These are phyloP conservation scores for Penaeus vannamei DNA, from an alignment of 1,140 invertebrate species.

Conservation along the genomic window DNA sequence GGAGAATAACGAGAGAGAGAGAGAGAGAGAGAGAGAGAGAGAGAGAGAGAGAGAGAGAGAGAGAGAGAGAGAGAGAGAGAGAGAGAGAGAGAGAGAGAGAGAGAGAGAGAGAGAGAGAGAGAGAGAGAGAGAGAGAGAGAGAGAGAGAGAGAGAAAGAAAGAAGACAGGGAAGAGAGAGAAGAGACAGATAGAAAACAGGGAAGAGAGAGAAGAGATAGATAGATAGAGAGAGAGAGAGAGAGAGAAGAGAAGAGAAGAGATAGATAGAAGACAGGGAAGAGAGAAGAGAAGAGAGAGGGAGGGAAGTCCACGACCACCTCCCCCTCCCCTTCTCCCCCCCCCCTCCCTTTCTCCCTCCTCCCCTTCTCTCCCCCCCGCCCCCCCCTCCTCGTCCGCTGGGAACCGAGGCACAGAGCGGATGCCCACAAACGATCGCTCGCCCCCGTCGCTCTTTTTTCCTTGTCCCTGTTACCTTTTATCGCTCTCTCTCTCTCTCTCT, in stretches of 20 bases:
- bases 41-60: constrained; percentile 33
- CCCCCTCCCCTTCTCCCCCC: background rate
- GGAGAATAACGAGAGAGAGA: constrained; percentile 33
- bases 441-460: too few species aligned
- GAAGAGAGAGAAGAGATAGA: background rate
- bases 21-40: constrained; percentile 33
- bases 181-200: background rate
- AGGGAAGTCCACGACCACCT: background rate
- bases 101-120: background rate
- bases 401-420: too few species aligned
- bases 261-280: background rate
- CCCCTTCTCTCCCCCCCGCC: too few species aligned
- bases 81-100: background rate
- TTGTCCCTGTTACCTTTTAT: too few species aligned
- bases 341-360: too few species aligned
- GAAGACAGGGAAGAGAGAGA: background rate
- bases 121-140: background rate
- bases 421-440: too few species aligned
- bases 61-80: background rate
- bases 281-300: background rate
- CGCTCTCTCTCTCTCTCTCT: too few species aligned
- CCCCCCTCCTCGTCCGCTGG: too few species aligned
- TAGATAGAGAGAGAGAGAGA: too few species aligned
- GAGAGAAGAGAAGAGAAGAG: background rate
- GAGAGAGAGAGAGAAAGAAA: background rate